Evolutionary conservation across 2,888 invertebrate genomes (phyloP).

Genomic region (Ormia ochracea): DNA sequence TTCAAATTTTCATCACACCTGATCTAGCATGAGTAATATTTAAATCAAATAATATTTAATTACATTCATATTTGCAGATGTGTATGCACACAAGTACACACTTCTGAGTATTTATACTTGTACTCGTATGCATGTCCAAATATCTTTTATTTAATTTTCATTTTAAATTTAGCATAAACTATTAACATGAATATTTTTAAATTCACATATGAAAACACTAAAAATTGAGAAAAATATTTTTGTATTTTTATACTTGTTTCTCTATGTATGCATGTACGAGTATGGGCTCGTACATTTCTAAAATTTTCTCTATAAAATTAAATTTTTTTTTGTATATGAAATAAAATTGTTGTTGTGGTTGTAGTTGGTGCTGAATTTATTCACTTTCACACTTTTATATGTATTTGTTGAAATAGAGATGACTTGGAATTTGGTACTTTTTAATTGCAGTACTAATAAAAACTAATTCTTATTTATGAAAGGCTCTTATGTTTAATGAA

Average conservation of each 20-base stretch:
- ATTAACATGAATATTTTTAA: slow-evolving; percentile 44
- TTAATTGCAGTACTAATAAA: too few relatives aligned
- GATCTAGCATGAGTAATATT: slow-evolving; percentile 41
- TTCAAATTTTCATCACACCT: not conserved
- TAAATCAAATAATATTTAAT: not conserved
- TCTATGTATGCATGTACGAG: not conserved
- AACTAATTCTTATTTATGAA: too few relatives aligned
- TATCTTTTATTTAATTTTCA: slow-evolving; percentile 19
- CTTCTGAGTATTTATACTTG: not conserved
- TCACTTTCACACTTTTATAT: slow-evolving; percentile 18
- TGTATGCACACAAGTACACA: not conserved
- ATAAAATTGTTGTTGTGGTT: not conserved
- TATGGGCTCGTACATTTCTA: too few relatives aligned
- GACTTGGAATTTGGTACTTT: too few relatives aligned
- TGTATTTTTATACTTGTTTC: not conserved
- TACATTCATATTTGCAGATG: not conserved
- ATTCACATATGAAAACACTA: slow-evolving; percentile 20
- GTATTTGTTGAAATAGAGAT: too few relatives aligned
- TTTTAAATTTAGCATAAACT: slow-evolving; percentile 56
- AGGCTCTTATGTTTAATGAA: too few relatives aligned
- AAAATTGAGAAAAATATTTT: not conserved
- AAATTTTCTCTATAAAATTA: slow-evolving; percentile 32
- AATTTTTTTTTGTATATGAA: slow-evolving; percentile 15
- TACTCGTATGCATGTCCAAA: not conserved
- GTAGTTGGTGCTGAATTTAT: slow-evolving; percentile 11